A percentile compares a stretch with the other conserved stretches of the same genome.
phyloP scores from a whole-genome alignment of 2,113 vertebrate genomes.

The Salvelinus fontinalis region DNA sequence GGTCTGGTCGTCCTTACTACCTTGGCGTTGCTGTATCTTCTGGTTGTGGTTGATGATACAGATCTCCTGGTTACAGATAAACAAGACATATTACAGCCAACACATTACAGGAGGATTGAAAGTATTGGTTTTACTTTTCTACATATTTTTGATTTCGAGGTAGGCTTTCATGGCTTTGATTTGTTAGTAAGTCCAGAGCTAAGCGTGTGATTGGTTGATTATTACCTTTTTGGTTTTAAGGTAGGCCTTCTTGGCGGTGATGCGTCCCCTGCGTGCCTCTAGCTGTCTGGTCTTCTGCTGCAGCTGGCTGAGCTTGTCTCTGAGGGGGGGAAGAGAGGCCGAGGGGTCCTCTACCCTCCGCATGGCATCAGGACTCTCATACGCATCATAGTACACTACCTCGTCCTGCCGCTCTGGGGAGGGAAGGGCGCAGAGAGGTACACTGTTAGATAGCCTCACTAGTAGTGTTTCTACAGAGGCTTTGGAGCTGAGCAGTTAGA shows the following conservation, averaged over 20 bases:
- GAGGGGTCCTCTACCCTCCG: slow-evolving; percentile 80
- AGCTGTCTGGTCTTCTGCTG: slow-evolving; percentile 92
- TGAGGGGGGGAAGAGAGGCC: slow-evolving; percentile 74
- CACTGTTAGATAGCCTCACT: no score
- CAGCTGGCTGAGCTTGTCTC: slow-evolving; percentile 83
- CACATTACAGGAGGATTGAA: no score
- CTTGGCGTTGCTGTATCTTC: slow-evolving; percentile 83
- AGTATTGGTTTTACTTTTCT: no score
- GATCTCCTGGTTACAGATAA: slow-evolving; percentile 80
- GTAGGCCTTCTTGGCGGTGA: slow-evolving; percentile 98
- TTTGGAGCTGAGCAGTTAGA: no score
- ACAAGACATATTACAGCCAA: background rate
- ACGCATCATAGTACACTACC: slow-evolving; percentile 96
- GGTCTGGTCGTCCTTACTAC: slow-evolving; percentile 64
- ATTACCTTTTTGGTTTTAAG: slow-evolving; percentile 98
- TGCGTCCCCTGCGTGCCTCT: slow-evolving; percentile 91
- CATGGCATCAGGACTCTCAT: slow-evolving; percentile 96
- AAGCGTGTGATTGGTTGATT: background rate
- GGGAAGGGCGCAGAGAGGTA: background rate
- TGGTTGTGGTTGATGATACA: slow-evolving; percentile 92
- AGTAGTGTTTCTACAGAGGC: no score
- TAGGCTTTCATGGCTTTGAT: no score
- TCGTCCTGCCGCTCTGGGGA: slow-evolving; percentile 83
- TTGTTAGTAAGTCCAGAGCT: no score
- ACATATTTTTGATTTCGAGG: no score